Percentiles rank a stretch among this genome's conserved stretches.
Evolutionary conservation across 2,797 vertebrate genomes (phyloP).

Genomic region (Dallia pectoralis): DNA sequence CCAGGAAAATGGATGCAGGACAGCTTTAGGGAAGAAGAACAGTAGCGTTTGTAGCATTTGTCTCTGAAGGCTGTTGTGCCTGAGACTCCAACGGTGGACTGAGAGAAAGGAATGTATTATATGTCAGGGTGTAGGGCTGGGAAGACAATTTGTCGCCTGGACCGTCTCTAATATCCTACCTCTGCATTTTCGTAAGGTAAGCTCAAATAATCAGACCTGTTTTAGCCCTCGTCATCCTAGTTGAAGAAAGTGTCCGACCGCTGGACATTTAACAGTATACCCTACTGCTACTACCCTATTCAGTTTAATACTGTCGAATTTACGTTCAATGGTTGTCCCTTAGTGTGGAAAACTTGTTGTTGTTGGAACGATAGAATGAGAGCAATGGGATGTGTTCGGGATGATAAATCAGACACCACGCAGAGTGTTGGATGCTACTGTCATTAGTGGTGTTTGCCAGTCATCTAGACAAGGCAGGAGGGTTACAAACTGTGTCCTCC

Average conservation of each 20-base stretch:
- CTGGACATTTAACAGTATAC: slow-evolving; percentile 5
- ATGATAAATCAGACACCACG: slow-evolving; percentile 25
- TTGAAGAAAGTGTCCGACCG: slow-evolving; percentile 14
- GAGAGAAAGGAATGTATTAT: slow-evolving; percentile 35
- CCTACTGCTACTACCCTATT: no score
- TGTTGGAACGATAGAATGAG: slow-evolving; percentile 45
- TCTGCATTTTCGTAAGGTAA: slow-evolving; percentile 66
- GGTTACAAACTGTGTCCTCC: slow-evolving; percentile 24
- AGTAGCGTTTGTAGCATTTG: slow-evolving; percentile 43
- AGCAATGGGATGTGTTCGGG: slow-evolving; percentile 38
- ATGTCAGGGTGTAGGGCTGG: slow-evolving; percentile 31
- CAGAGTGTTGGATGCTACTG: background rate
- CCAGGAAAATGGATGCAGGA: slow-evolving; percentile 73
- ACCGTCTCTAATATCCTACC: slow-evolving; percentile 42
- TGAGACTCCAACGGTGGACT: slow-evolving; percentile 2
- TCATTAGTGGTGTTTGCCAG: slow-evolving; percentile 14
- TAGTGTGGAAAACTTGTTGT: slow-evolving; percentile 24
- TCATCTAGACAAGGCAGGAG: slow-evolving; percentile 34
- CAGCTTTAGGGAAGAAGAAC: slow-evolving; percentile 42
- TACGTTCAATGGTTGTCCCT: slow-evolving; percentile 7
- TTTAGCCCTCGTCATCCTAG: slow-evolving; percentile 18
- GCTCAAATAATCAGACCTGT: slow-evolving; percentile 30
- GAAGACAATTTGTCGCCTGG: slow-evolving; percentile 39
- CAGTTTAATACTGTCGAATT: slow-evolving; percentile 22
- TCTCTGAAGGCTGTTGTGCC: slow-evolving; percentile 43